Percentiles rank a stretch among this genome's conserved stretches.
Conservation (phyloP, 2,888 invertebrate genomes). For the Cremastobaeus sp. region DNA sequence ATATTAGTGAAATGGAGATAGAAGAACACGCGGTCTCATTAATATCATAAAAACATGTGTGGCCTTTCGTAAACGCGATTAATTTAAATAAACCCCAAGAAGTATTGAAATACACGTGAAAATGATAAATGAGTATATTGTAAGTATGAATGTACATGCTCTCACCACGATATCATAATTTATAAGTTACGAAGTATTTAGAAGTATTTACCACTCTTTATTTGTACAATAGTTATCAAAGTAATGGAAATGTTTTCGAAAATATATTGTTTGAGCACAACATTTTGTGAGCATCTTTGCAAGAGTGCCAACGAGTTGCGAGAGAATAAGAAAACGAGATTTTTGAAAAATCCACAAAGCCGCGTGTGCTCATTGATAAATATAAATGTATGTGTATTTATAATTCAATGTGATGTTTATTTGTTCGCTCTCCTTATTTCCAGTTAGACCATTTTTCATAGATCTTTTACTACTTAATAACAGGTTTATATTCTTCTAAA, state of each 20-base stretch:
- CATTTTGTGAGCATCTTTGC: constrained; percentile 26
- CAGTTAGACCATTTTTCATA: no score
- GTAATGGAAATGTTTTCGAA: constrained; percentile 7
- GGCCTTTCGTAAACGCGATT: constrained; percentile 48
- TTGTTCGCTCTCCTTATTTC: no score
- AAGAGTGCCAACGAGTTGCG: constrained; percentile 47
- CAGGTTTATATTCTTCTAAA: no score
- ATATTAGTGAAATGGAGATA: constrained; percentile 4
- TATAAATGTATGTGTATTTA: constrained; percentile 51
- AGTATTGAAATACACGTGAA: constrained; percentile 23
- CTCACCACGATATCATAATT: constrained; percentile 16
- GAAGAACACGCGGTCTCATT: constrained; percentile 12
- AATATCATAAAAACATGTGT: constrained; percentile 47
- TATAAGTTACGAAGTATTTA: constrained; percentile 27
- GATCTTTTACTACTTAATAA: no score
- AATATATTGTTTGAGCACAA: constrained; percentile 32
- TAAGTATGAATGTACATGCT: constrained; percentile 28
- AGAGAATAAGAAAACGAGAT: constrained; percentile 37
- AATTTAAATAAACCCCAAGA: constrained; percentile 32
- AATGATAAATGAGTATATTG: constrained; percentile 22
- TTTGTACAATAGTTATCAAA: constrained; percentile 23
- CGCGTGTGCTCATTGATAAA: constrained; percentile 46
- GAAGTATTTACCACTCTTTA: constrained; percentile 28
- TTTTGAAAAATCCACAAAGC: constrained; percentile 34
- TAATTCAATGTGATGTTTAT: constrained; percentile 7